Conservation (phyloP, 2,797 vertebrate species). For the Gastrophryne carolinensis region DNA sequence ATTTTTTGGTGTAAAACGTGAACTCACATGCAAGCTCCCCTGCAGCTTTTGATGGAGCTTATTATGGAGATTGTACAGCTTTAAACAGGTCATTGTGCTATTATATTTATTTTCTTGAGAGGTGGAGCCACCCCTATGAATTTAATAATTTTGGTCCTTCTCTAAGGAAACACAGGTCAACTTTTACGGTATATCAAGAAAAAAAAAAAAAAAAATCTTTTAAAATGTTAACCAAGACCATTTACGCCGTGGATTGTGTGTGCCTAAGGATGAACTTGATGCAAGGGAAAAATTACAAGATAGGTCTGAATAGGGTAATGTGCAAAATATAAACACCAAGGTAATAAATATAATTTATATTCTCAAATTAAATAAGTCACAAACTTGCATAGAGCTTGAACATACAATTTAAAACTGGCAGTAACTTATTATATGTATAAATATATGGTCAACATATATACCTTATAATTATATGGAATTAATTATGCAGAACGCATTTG, state of each 20-base stretch:
- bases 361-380: slow-evolving; percentile 38
- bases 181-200: too few relatives aligned
- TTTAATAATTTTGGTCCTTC: background rate
- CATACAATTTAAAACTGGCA: slow-evolving; percentile 27
- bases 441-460: slow-evolving; percentile 15
- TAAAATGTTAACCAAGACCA: too few relatives aligned
- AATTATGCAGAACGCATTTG: background rate
- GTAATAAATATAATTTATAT: slow-evolving; percentile 41
- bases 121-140: background rate
- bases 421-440: slow-evolving; percentile 43
- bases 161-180: background rate
- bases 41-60: background rate
- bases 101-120: too few relatives aligned
- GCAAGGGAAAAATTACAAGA: background rate
- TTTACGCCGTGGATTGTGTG: background rate
- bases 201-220: too few relatives aligned
- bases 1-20: background rate
- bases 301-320: background rate
- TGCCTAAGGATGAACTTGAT: background rate
- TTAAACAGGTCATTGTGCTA: too few relatives aligned
- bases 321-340: slow-evolving; percentile 33
- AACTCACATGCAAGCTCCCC: background rate
- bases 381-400: slow-evolving; percentile 41
- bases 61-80: background rate
- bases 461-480: background rate